Evolutionary conservation across 2,888 invertebrate genomes (phyloP), one percentile per base, ranked within the genome.

Genomic region (Pelosia muscerda): DNA sequence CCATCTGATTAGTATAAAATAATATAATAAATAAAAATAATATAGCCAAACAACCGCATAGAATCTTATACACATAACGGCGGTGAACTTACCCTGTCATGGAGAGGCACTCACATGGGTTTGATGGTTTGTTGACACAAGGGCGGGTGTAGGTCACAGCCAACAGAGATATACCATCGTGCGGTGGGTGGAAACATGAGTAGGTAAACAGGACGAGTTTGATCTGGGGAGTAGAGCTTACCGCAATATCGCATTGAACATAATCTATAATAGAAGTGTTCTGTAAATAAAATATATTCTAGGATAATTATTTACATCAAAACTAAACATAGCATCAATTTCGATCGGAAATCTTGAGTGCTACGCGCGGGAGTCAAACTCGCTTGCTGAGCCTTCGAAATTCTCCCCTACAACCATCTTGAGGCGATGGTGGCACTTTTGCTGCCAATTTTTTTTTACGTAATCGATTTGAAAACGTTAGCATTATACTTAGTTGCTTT

Each of bases 221-320:
- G 49, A 49, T 49, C 49, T 49, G 49, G n/a, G n/a, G 49, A 19
- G 49, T 9, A n/a, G n/a, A 49, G 49, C 42, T 42, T 42, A 19
- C 19, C 42, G 8, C 42, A 42, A 42, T 6, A 42, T 49, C n/a
- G n/a, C 2, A 49, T 49, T 3, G 2, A 49, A 49, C 49, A 9
- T n/a, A 49, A 49, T 49, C n/a, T 49, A 49, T 49, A n/a, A 3
- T n/a, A 2, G n/a, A 6, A 49, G 9, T 49, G 19, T 8, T 19
- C 42, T 42, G 42, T 42, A 42, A 42, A 42, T 42, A 42, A 42
- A n/a, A n/a, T n/a, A n/a, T n/a, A n/a, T n/a, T n/a, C n/a, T n/a
- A n/a, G n/a, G n/a, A n/a, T n/a, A n/a, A n/a, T n/a, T n/a, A n/a
- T n/a, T n/a, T n/a, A n/a, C n/a, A n/a, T n/a, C n/a, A n/a, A n/a